Percentiles rank a stretch among this genome's conserved stretches.
phyloP scores from a whole-genome alignment of 2,797 vertebrate species.

The Sebastes flavidus region DNA sequence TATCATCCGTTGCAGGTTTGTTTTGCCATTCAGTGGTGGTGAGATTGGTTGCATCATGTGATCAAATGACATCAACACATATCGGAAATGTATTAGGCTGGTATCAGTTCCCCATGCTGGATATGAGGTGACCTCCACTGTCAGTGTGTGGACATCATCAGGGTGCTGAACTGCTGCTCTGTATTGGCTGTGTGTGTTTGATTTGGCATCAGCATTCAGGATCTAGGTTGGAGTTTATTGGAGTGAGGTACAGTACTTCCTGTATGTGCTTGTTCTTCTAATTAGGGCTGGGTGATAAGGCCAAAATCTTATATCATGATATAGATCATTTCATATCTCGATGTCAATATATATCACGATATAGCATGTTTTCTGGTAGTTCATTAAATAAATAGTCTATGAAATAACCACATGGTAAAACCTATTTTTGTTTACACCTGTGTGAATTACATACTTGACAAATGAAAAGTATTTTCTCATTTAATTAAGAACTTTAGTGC shows the following conservation, averaged over 20 bases:
- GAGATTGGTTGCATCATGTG: not conserved
- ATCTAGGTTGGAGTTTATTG: not conserved
- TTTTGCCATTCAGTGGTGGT: not conserved
- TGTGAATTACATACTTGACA: too few relatives aligned
- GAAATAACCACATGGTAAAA: too few relatives aligned
- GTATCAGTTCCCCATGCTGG: slow-evolving; percentile 16
- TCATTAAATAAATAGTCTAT: too few relatives aligned
- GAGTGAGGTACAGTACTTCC: not conserved
- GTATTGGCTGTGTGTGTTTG: not conserved
- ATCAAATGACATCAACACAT: not conserved
- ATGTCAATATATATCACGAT: too few relatives aligned
- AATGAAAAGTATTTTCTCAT: too few relatives aligned
- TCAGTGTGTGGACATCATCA: not conserved
- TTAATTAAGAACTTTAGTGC: too few relatives aligned
- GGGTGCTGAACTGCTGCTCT: not conserved
- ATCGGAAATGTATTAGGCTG: not conserved
- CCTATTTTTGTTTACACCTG: too few relatives aligned
- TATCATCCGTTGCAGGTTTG: not conserved
- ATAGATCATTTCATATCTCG: too few relatives aligned
- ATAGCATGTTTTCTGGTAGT: too few relatives aligned
- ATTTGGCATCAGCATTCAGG: not conserved
- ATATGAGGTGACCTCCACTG: not conserved
- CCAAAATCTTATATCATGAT: too few relatives aligned
- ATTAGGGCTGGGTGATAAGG: too few relatives aligned
- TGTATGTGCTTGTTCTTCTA: not conserved